A percentile compares a stretch with the other conserved stretches of the same genome.
phyloP scores from a whole-genome alignment of 2,888 invertebrate species.

The Petrolisthes manimaculis region DNA sequence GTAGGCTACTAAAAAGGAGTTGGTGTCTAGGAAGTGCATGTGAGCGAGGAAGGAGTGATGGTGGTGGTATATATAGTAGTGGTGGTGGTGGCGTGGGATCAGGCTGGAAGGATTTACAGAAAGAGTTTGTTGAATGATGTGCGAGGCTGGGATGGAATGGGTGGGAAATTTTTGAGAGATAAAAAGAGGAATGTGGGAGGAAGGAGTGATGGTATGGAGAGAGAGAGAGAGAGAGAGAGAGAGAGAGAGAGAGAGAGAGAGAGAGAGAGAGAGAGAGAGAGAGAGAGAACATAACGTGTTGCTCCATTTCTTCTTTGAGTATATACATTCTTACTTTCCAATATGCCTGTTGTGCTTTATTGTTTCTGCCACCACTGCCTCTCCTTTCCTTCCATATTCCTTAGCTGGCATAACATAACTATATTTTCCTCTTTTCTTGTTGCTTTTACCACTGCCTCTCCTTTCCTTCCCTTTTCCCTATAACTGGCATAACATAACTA shows the following conservation, averaged over 20 bases:
- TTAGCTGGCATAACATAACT: too few species aligned
- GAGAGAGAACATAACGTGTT: neutral
- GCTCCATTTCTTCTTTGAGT: neutral
- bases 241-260: neutral
- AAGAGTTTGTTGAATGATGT: neutral
- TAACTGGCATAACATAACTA: too few species aligned
- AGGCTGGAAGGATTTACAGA: conserved; percentile 5
- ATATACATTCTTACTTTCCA: too few species aligned
- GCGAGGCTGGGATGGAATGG: neutral
- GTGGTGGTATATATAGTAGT: neutral
- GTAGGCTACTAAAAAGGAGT: neutral
- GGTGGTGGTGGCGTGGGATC: neutral
- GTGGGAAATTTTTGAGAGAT: neutral
- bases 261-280: too few species aligned
- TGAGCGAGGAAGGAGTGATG: neutral
- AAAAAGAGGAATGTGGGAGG: neutral
- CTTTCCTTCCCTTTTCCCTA: too few species aligned
- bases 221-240: neutral
- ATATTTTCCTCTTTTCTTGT: too few species aligned
- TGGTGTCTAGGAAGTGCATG: neutral
- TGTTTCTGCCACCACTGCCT: too few species aligned
- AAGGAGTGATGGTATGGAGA: neutral
- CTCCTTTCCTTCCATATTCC: too few species aligned
- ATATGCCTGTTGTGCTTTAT: too few species aligned
- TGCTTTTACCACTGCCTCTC: too few species aligned